A percentile compares a stretch with the other conserved stretches of the same genome.
Evolutionary conservation across 2,113 vertebrate genomes (phyloP).

Genomic region (Phyllostomus hastatus): DNA sequence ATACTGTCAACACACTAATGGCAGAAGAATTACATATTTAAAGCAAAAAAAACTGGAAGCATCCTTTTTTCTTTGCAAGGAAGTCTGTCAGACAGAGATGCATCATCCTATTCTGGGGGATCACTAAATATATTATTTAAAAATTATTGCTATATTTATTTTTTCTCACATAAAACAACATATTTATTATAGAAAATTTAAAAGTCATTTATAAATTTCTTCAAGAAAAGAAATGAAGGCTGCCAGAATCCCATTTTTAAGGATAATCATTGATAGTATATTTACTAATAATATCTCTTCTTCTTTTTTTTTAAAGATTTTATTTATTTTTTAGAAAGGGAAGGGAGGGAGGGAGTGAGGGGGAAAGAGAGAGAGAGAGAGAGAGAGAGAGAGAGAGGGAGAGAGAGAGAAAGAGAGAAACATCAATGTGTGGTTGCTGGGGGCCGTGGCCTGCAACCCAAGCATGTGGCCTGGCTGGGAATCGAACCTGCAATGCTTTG

Average conservation of each 20-base stretch:
- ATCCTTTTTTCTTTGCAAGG: not conserved
- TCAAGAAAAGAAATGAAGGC: not conserved
- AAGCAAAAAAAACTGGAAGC: not conserved
- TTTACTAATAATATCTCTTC: not conserved
- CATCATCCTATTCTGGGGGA: not conserved
- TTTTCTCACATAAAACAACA: not conserved
- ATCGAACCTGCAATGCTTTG: too few relatives aligned
- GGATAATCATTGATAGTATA: not conserved
- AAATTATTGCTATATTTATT: not conserved
- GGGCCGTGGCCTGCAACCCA: too few relatives aligned
- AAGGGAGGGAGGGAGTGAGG: too few relatives aligned
- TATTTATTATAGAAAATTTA: not conserved
- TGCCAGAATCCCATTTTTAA: not conserved
- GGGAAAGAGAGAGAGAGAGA: too few relatives aligned
- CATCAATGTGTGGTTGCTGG: too few relatives aligned
- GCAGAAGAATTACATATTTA: not conserved
- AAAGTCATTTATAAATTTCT: not conserved
- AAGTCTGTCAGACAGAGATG: not conserved
- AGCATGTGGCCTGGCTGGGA: too few relatives aligned
- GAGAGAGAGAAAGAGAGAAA: too few relatives aligned
- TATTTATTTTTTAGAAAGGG: too few relatives aligned
- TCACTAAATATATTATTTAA: not conserved
- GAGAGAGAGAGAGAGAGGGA: too few relatives aligned
- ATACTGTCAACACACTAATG: not conserved
- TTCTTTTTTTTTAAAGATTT: too few relatives aligned